Base-by-base conservation (phyloP, 2,113 vertebrate species). In the Rhinoderma darwinii region DNA sequence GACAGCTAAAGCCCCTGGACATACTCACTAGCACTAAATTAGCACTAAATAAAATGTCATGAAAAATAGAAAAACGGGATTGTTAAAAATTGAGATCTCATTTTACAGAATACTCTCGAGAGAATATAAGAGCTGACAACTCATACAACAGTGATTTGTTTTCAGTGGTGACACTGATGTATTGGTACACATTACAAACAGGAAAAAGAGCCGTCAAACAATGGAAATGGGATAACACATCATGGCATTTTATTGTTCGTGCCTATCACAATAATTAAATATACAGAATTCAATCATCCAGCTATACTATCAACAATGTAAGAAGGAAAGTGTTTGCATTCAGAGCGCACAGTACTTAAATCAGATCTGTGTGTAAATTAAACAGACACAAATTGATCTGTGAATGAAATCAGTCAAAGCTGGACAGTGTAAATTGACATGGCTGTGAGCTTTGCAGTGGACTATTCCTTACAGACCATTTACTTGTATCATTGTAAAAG, bases 401-500 rank as follows among this genome's bases (percentile, higher is more conserved):
- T 18, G 7, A 83, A 93, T 88, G 91, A 84, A 84, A 91, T 78
- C 54, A 90, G 5, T 88, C 30, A 70, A 54, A 61, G 44, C 77
- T 63, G 32, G 87, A 47, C 84, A 87, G 88, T 41, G 88, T 18
- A 17, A 85, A 88, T 59, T 87, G 90, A 88, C 79, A 91, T 44
- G 89, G 90, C 86, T 56, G 72, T 74, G 32, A 87, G 87, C 54
- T 88, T 83, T 75, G 86, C 56, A 85, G 77, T 83, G 88, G 86
- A 88, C 79, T 83, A 82, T 88, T 92, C 84, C 76, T 51, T 30
- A 56, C 37, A 86, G 88, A 86, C 43, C 87, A 51, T 73, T 82
- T 83, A 43, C 35, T 79, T 77, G 82, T 80, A 80, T 90, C 85
- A 91, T 89, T 88, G 90, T 88, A 35, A 88, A 44, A 47, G 77